Conservation (phyloP, 2,113 vertebrate genomes). For the Phalacrocorax aristotelis region DNA sequence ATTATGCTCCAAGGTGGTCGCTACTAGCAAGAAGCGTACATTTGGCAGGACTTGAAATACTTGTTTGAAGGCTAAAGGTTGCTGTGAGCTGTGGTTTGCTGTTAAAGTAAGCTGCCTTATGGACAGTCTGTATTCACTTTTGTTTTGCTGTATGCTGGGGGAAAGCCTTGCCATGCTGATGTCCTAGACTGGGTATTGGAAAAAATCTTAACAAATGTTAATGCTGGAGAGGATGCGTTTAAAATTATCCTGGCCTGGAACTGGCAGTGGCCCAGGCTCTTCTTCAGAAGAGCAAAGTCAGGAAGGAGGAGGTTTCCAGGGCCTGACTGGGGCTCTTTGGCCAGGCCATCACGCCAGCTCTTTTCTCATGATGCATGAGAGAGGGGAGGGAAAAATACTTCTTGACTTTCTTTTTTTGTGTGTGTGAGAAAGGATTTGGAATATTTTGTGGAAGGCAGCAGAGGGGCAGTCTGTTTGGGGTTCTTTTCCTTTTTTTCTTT, state of each 20-base stretch:
- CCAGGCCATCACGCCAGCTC: not conserved
- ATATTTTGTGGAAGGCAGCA: not conserved
- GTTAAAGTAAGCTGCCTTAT: not conserved
- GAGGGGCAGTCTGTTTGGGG: not conserved
- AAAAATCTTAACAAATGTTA: not conserved
- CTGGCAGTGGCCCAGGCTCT: not conserved
- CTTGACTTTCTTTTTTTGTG: not conserved
- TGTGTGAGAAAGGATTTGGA: not conserved
- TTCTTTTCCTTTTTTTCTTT: not conserved
- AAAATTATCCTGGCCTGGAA: conserved; percentile 17
- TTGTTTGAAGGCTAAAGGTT: not conserved
- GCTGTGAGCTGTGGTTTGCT: not conserved
- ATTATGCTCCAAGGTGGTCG: not conserved
- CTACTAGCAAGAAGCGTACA: not conserved
- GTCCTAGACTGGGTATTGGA: not conserved
- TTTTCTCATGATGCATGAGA: not conserved
- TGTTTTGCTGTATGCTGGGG: not conserved
- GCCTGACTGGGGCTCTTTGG: not conserved
- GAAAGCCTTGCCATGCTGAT: not conserved
- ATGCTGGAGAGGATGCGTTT: not conserved
- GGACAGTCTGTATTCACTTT: not conserved
- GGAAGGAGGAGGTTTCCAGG: conserved; percentile 28
- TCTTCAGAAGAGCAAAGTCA: not conserved
- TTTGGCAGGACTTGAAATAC: not conserved
- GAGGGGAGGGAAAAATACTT: conserved; percentile 1